Conservation (phyloP, 2,888 invertebrate species). For the Agrochola lychnidis region DNA sequence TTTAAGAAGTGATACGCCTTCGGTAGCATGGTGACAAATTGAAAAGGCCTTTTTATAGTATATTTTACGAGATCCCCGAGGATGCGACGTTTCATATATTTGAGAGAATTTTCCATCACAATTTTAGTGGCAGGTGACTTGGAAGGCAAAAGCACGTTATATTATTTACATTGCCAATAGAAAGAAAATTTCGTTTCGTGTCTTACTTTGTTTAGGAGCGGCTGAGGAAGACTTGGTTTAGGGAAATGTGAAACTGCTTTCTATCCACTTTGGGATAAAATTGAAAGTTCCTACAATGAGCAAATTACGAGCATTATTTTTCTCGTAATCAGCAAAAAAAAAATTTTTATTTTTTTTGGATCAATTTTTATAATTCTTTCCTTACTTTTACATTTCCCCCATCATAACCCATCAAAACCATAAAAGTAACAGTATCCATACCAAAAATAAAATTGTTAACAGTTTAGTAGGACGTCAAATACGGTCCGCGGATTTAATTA, state of each 20-base stretch:
- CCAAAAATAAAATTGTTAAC: conserved; percentile 77
- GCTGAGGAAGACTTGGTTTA: background rate
- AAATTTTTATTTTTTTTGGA: background rate
- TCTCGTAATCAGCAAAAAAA: background rate
- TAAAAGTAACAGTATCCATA: conserved; percentile 37
- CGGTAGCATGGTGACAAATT: conserved; percentile 77
- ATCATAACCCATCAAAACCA: conserved; percentile 40
- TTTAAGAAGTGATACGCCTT: conserved; percentile 53
- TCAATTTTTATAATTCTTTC: background rate
- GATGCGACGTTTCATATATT: conserved; percentile 72
- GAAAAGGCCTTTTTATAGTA: conserved; percentile 83
- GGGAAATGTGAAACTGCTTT: conserved; percentile 18
- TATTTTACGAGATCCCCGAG: conserved; percentile 77
- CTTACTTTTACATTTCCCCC: background rate
- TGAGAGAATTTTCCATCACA: conserved; percentile 66
- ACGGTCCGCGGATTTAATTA: conserved; percentile 83
- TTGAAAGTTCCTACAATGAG: conserved; percentile 9
- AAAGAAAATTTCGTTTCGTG: conserved; percentile 48
- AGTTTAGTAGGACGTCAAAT: conserved; percentile 75
- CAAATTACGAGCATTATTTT: background rate
- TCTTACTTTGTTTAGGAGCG: conserved; percentile 42
- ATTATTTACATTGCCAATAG: conserved; percentile 65
- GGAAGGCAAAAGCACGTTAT: conserved; percentile 51
- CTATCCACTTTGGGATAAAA: conserved; percentile 1
- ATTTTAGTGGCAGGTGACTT: conserved; percentile 69